Evolutionary conservation across 1,140 invertebrate genomes (phyloP), one percentile per base, ranked within the genome.

Genomic region (Anastatus disparis): DNA sequence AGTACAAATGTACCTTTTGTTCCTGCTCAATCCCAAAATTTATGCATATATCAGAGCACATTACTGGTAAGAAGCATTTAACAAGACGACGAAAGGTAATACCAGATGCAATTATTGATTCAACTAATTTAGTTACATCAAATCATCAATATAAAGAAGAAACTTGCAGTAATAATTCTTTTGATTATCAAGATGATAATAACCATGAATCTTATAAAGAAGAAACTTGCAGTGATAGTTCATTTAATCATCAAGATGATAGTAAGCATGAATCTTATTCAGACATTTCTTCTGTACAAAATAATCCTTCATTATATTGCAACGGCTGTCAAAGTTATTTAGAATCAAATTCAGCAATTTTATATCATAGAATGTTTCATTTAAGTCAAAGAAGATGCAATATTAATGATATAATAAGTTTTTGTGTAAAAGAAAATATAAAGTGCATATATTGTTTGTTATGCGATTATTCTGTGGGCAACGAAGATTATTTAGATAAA

Each of bases 291-390:
- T 55, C 8, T 55, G 42, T 6, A 62, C 24, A 20, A 17, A 64
- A 24, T 27, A 55, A 4, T 38, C 12, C 20, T 27, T 29, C 38
- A 27, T 3, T 70, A 42, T 29, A 42, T n/a, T 70, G 68, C 17
- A 50, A 40, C 40, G 44, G 15, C 9, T 70, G 67, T 55, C 48
- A 70, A 31, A 17, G 15, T 50, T 26, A 53, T 53, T 53, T 70
- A 29, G n/a, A 53, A 70, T 22, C 58, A 10, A n/a, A 63, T 62
- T 13, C 35, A n/a, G 10, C 67, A 26, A 9, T 63, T n/a, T 46
- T 38, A 13, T 63, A 63, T 38, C 59, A 70, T 44, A 70, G n/a
- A 42, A 70, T 70, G 59, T 70, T 70, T 48, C 59, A 70, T 15
- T 63, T 63, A 42, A 70, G 68, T 40, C 50, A 63, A 46, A 63